Conservation (phyloP, 2,888 invertebrate species). For the Incurvaria masculella region DNA sequence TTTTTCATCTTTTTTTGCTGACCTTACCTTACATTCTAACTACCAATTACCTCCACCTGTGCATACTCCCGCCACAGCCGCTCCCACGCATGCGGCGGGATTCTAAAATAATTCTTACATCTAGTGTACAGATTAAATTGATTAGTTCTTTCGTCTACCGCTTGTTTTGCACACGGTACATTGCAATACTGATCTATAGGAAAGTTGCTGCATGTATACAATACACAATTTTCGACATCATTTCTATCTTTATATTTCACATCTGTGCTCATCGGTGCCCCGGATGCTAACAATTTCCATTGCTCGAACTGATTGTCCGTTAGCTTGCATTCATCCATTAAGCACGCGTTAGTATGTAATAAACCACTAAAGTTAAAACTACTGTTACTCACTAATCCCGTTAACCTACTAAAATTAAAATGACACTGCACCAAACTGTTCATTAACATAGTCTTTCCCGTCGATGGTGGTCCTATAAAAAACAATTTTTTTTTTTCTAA, state of each 20-base stretch:
- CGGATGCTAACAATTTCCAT: slow-evolving; percentile 21
- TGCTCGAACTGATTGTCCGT: slow-evolving; percentile 24
- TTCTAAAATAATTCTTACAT: no score
- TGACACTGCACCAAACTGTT: slow-evolving; percentile 10
- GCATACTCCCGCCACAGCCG: neutral
- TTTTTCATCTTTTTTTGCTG: no score
- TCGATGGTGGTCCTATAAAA: slow-evolving; percentile 5
- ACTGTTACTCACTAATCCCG: slow-evolving; percentile 17
- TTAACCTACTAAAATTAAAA: slow-evolving; percentile 17
- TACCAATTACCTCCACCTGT: no score
- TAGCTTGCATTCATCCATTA: slow-evolving; percentile 23
- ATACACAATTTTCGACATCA: slow-evolving; percentile 1
- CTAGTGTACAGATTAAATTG: neutral
- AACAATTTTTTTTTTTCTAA: slow-evolving; percentile 9
- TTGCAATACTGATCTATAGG: no score
- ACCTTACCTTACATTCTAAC: no score
- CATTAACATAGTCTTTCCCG: slow-evolving; percentile 10
- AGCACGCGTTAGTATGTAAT: slow-evolving; percentile 20
- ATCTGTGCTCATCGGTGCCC: slow-evolving; percentile 9
- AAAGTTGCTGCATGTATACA: slow-evolving; percentile 6
- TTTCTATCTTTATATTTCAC: slow-evolving; percentile 13
- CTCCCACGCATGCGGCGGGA: neutral
- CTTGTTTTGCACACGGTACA: no score
- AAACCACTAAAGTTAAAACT: slow-evolving; percentile 19
- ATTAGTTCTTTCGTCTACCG: neutral